These are phyloP conservation scores for Chelonus insularis DNA, from an alignment of 1,140 invertebrate species.

Conservation along the genomic window DNA sequence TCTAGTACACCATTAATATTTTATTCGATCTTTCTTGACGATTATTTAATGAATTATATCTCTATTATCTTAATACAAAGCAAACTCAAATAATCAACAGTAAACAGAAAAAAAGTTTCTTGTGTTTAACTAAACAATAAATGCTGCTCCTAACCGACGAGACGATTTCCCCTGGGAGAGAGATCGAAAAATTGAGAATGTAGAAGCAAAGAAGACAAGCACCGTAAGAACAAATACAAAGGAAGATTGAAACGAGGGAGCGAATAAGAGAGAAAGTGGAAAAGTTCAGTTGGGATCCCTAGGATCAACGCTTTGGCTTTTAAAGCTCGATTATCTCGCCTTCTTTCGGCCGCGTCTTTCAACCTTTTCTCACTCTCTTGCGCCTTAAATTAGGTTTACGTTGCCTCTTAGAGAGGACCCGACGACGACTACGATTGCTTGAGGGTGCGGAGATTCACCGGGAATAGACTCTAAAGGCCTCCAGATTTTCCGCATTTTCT, in stretches of 20 bases:
- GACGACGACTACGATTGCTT: neutral
- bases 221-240: constrained; percentile 2
- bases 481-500: constrained; percentile 19
- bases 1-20: too few relatives aligned
- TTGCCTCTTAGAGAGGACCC: neutral
- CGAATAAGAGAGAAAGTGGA: neutral
- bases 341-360: neutral
- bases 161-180: constrained; percentile 21
- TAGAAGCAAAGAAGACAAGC: neutral
- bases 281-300: constrained; percentile 3
- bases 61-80: neutral
- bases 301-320: constrained; percentile 26
- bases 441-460: neutral
- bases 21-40: too few relatives aligned
- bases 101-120: constrained; percentile 3
- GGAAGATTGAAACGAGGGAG: constrained; percentile 1
- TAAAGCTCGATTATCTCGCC: constrained; percentile 25
- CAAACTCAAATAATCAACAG: neutral
- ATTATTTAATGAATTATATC: too few relatives aligned
- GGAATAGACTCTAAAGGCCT: constrained; percentile 2
- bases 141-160: constrained; percentile 16
- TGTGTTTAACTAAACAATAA: constrained; percentile 25
- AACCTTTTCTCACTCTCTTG: constrained; percentile 6
- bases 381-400: constrained; percentile 18
- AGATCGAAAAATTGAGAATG: constrained; percentile 23